These are phyloP conservation scores for Acrocephalus arundinaceus DNA, from an alignment of 2,113 vertebrate genomes.

Conservation along the genomic window DNA sequence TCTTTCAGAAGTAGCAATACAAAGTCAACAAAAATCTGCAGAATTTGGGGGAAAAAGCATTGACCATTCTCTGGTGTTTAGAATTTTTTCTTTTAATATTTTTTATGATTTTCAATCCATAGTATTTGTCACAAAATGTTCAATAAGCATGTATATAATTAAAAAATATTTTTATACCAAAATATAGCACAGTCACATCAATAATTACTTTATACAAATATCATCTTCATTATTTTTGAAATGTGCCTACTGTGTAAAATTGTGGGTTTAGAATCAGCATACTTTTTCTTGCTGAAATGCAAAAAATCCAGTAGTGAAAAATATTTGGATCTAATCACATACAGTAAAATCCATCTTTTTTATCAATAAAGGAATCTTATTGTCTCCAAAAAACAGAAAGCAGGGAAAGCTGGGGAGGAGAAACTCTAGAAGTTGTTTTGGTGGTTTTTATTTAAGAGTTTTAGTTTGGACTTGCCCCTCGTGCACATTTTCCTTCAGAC, in stretches of 20 bases:
- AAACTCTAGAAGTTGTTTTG: neutral
- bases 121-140: neutral
- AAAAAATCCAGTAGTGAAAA: neutral
- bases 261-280: neutral
- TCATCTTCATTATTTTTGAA: neutral
- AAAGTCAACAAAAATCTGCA: neutral
- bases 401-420: neutral
- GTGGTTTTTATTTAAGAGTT: neutral
- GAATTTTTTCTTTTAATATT: neutral
- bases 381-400: neutral
- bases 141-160: neutral
- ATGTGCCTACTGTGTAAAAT: neutral
- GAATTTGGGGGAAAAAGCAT: neutral
- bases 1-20: slow-evolving; percentile 23
- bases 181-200: neutral
- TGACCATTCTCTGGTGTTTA: neutral
- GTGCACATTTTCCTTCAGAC: neutral
- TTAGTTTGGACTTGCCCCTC: neutral
- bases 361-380: neutral
- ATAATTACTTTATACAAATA: neutral
- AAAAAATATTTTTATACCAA: neutral
- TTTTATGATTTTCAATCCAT: neutral
- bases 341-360: neutral
- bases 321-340: neutral
- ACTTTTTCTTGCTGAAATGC: neutral